Evolutionary conservation across 2,797 vertebrate genomes (phyloP).

Genomic region (Eidolon dupreanum): DNA sequence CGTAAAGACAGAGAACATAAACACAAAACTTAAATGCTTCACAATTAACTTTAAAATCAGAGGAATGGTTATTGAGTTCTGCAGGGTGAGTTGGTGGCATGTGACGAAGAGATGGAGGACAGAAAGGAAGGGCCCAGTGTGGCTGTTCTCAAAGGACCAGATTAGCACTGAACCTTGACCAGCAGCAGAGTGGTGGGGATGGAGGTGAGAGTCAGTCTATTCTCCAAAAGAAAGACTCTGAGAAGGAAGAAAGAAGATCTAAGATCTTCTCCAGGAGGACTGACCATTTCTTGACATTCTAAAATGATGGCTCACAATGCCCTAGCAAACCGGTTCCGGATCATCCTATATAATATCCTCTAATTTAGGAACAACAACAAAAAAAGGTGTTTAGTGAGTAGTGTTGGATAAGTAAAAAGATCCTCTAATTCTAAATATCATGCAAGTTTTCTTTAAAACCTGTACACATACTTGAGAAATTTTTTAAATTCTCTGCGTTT

Average conservation of each 20-base stretch:
- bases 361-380: not conserved
- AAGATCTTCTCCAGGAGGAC: not conserved
- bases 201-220: not conserved
- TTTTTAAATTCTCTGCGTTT: not conserved
- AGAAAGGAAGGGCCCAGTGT: not conserved
- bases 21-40: not conserved
- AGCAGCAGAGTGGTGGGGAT: not conserved
- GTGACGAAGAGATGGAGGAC: not conserved
- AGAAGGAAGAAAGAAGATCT: not conserved
- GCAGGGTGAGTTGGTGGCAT: not conserved
- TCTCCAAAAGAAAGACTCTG: not conserved
- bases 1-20: not conserved
- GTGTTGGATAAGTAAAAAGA: not conserved
- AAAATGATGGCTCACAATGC: not conserved
- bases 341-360: not conserved
- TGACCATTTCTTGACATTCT: not conserved
- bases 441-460: not conserved
- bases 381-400: not conserved
- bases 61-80: not conserved
- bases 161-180: not conserved
- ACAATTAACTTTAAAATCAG: not conserved
- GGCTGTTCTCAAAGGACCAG: not conserved
- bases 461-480: not conserved
- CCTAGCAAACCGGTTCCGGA: not conserved
- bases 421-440: not conserved